These are phyloP conservation scores for Bombylius major DNA, from an alignment of 2,888 invertebrate genomes.

Conservation along the genomic window DNA sequence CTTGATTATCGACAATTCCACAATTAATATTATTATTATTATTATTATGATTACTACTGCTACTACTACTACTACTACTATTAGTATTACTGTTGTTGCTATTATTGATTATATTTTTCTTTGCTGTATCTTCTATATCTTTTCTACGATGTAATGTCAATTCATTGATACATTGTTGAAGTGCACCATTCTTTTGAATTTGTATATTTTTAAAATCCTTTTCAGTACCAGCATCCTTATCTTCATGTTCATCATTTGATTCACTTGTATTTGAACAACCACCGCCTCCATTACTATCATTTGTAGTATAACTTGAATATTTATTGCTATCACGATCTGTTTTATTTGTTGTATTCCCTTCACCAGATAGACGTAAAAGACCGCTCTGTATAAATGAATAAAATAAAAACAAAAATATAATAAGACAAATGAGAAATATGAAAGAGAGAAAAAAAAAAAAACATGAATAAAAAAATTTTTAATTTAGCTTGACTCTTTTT, in stretches of 20 bases:
- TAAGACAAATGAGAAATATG: neutral
- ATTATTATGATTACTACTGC: constrained; percentile 2
- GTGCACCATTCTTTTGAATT: constrained; percentile 30
- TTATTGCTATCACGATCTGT: constrained; percentile 14
- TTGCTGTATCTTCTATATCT: constrained; percentile 40
- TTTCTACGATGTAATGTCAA: constrained; percentile 46
- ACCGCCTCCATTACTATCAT: neutral
- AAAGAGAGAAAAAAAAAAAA: neutral
- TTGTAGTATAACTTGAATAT: constrained; percentile 5
- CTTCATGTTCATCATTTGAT: constrained; percentile 24
- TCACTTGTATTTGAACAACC: constrained; percentile 11
- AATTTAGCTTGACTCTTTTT: no score
- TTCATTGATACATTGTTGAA: constrained; percentile 56
- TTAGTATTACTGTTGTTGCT: constrained; percentile 14
- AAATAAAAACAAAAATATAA: neutral
- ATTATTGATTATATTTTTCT: constrained; percentile 1
- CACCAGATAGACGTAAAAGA: constrained; percentile 9
- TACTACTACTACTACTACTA: constrained; percentile 1
- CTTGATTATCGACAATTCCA: neutral
- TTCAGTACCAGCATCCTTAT: constrained; percentile 32
- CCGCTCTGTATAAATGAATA: constrained; percentile 3
- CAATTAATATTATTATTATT: constrained; percentile 16
- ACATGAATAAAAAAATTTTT: no score
- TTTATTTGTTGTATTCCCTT: constrained; percentile 3
- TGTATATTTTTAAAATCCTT: constrained; percentile 27